phyloP scores from a whole-genome alignment of 1,140 invertebrate species.

The Sarcophaga bullata region DNA sequence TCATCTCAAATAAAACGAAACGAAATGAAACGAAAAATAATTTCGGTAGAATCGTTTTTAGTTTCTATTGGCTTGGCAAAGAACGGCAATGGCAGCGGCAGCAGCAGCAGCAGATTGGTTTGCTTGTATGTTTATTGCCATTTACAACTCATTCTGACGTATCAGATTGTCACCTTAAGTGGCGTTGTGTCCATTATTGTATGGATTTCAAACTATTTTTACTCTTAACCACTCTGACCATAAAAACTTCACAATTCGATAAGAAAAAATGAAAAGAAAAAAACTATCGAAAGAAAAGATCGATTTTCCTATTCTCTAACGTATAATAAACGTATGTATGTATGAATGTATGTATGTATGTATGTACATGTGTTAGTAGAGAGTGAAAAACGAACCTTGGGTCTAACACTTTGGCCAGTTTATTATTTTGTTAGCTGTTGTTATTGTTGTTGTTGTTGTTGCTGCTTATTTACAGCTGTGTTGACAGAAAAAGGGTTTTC shows the following conservation, averaged over 20 bases:
- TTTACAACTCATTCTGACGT: slow-evolving; percentile 41
- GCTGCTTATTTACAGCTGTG: neutral
- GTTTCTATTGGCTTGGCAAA: neutral
- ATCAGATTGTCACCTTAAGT: slow-evolving; percentile 47
- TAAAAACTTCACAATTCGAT: neutral
- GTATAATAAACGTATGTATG: no score
- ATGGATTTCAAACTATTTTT: slow-evolving; percentile 34
- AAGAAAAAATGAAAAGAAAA: no score
- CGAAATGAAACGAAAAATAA: neutral
- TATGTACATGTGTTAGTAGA: no score
- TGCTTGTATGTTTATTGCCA: neutral
- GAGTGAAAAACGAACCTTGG: no score
- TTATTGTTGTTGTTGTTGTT: neutral
- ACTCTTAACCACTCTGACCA: neutral
- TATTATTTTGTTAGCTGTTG: no score
- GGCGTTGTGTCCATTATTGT: slow-evolving; percentile 33
- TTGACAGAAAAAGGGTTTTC: slow-evolving; percentile 30
- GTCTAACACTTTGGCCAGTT: no score
- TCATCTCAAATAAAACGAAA: slow-evolving; percentile 14
- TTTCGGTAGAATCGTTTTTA: slow-evolving; percentile 26
- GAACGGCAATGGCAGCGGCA: no score
- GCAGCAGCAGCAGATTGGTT: no score
- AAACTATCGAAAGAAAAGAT: no score
- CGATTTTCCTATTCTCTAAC: no score
- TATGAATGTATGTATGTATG: no score